A percentile compares a stretch with the other conserved stretches of the same genome.
Evolutionary conservation across 2,113 vertebrate species (phyloP).

Genomic region (Salvelinus alpinus): DNA sequence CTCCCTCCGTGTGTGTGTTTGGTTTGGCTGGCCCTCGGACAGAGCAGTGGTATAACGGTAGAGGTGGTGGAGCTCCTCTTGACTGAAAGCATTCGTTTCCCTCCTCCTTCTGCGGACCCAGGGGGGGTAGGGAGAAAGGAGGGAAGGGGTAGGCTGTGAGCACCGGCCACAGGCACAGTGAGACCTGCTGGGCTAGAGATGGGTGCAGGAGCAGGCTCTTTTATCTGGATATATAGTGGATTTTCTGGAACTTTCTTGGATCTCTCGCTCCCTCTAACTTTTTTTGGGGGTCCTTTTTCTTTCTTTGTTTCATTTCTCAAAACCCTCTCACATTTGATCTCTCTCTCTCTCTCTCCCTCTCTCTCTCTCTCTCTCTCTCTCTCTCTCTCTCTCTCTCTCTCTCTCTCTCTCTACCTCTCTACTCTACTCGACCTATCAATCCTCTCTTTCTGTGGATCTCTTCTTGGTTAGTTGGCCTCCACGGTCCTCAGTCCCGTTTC

Average conservation of each 20-base stretch:
- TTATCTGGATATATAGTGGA: conserved; percentile 16
- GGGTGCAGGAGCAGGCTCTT: conserved; percentile 51
- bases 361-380: neutral
- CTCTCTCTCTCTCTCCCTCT: neutral
- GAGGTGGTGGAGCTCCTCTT: conserved; percentile 31
- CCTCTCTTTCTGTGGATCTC: neutral
- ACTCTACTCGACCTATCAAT: too few relatives aligned
- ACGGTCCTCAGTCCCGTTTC: neutral
- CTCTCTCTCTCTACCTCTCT: neutral
- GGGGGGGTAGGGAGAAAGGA: neutral
- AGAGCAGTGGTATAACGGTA: conserved; percentile 35
- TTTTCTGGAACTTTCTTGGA: conserved; percentile 1
- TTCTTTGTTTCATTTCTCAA: neutral
- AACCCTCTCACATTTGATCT: too few relatives aligned
- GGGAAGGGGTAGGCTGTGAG: conserved; percentile 17
- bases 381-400: too few relatives aligned
- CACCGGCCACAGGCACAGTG: conserved; percentile 28
- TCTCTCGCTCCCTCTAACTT: too few relatives aligned
- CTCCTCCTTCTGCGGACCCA: conserved; percentile 43
- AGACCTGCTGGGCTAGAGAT: conserved; percentile 46
- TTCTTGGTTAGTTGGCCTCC: neutral
- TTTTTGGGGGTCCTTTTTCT: neutral
- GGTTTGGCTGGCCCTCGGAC: conserved; percentile 67
- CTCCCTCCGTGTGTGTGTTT: conserved; percentile 52
- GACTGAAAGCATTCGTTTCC: conserved; percentile 53